A percentile compares a stretch with the other conserved stretches of the same genome.
phyloP scores from a whole-genome alignment of 2,888 invertebrate genomes.

The Drosophila basisetae region DNA sequence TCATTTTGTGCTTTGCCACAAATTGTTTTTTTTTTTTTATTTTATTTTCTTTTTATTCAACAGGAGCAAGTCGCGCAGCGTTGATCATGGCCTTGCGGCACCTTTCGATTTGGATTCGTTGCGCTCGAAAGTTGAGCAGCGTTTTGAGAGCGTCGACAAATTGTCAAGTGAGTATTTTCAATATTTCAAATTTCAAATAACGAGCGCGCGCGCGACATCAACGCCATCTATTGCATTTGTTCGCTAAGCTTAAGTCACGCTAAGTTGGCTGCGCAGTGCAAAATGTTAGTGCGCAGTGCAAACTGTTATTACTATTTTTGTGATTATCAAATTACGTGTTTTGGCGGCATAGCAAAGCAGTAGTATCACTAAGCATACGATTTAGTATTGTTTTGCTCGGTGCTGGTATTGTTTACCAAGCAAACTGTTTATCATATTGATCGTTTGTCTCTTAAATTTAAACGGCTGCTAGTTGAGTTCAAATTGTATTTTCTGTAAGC shows the following conservation, averaged over 20 bases:
- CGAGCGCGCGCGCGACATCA: conserved; percentile 17
- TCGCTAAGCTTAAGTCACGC: conserved; percentile 1
- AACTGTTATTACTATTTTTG: conserved; percentile 8
- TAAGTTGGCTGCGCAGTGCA: conserved; percentile 43
- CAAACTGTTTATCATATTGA: not conserved
- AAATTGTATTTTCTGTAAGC: not conserved
- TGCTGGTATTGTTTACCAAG: not conserved
- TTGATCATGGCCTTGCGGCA: conserved; percentile 94
- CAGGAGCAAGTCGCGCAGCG: conserved; percentile 96
- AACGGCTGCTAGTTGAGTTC: not conserved
- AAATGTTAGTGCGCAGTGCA: conserved; percentile 1
- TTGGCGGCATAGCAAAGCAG: not conserved
- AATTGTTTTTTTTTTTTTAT: conserved; percentile 21
- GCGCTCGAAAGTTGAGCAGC: conserved; percentile 94
- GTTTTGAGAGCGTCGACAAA: conserved; percentile 92
- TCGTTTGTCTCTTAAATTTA: not conserved
- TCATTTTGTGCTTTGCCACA: conserved; percentile 33
- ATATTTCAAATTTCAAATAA: conserved; percentile 10
- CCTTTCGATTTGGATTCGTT: conserved; percentile 94
- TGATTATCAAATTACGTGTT: not conserved
- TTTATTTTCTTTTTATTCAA: conserved; percentile 77
- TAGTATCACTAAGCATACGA: not conserved
- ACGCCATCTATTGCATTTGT: conserved; percentile 40
- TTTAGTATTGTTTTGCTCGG: no score
- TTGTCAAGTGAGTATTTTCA: conserved; percentile 86